Evolutionary conservation across 2,888 invertebrate species (phyloP), one percentile per base, ranked within the genome.

Genomic region (Gastracanthus pulcherrimus): DNA sequence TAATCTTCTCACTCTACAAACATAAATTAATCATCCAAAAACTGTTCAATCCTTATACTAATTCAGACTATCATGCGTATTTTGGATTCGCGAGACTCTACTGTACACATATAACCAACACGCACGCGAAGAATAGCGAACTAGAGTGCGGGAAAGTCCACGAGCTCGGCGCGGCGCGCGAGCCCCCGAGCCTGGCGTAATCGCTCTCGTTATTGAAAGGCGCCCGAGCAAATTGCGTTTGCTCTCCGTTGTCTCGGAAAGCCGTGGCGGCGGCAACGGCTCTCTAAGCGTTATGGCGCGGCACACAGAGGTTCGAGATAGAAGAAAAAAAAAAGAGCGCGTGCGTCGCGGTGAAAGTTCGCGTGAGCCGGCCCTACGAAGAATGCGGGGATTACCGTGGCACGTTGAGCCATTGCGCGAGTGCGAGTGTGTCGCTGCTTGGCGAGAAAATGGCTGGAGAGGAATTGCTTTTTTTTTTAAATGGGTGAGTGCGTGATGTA

Each of bases 181-280:
- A 36, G 48, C 23, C 26, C 6, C 23, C 16, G 51, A 11, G 67
- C n/a, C n/a, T 75, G 69, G 62, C 80, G 75, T 75, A 80, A 80
- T 80, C 75, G 75, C 74, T 58, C 74, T 80, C 70, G 38, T 70
- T 31, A 79, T 79, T 67, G 79, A 79, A 79, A 79, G 79, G 55
- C 60, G 38, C 64, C 71, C 58, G 66, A 29, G 55, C 71, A 51
- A 71, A 71, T 78, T 71, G 78, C 62, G 13, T 45, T 31, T 23
- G 31, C 62, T 31, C 41, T 13, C 36, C 3, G 16, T 45, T 51
- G 66, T 29, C n/a, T 26, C 9, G n/a, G 31, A 7, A n/a, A 2
- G 31, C 19, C 6, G 55, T 29, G n/a, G 23, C 26, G 3, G 36
- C 11, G 66, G 58, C 16, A 16, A 23, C 19, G 4, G n/a, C 51